Evolutionary conservation across 2,888 invertebrate species (phyloP).

Genomic region (Drosophila tripunctata): DNA sequence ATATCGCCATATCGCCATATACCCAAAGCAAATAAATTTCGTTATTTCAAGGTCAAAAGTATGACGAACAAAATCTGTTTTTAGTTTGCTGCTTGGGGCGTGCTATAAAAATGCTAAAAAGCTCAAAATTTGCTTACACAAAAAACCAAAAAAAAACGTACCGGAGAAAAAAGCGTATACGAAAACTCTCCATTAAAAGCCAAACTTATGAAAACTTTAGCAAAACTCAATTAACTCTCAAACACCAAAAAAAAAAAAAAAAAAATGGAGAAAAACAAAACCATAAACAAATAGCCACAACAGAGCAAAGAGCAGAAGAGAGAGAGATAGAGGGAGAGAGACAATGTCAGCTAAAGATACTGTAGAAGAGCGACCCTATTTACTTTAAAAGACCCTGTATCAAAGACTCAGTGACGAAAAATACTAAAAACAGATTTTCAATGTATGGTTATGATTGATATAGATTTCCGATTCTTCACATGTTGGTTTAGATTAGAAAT

Average conservation of each 20-base stretch:
- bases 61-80: conserved; percentile 68
- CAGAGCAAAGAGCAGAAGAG: conserved; percentile 3
- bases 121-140: conserved; percentile 33
- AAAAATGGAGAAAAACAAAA: conserved; percentile 13
- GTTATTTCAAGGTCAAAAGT: conserved; percentile 68
- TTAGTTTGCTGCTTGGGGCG: conserved; percentile 49
- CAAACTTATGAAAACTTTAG: conserved; percentile 40
- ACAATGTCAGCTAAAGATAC: no score
- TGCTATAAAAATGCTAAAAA: conserved; percentile 47
- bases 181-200: conserved; percentile 17
- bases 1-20: conserved; percentile 42
- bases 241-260: conserved; percentile 2
- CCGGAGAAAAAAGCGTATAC: conserved; percentile 11
- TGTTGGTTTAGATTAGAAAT: no score
- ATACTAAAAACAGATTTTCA: no score
- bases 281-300: no score
- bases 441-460: no score
- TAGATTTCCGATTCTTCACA: no score
- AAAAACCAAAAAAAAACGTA: conserved; percentile 19
- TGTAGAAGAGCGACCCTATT: no score
- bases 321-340: background rate
- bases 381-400: no score
- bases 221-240: conserved; percentile 22
- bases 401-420: no score
- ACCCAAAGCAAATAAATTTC: conserved; percentile 62